A percentile compares a stretch with the other conserved stretches of the same genome.
phyloP scores from a whole-genome alignment of 2,797 vertebrate genomes.

The Pangasius sanitwongsei region DNA sequence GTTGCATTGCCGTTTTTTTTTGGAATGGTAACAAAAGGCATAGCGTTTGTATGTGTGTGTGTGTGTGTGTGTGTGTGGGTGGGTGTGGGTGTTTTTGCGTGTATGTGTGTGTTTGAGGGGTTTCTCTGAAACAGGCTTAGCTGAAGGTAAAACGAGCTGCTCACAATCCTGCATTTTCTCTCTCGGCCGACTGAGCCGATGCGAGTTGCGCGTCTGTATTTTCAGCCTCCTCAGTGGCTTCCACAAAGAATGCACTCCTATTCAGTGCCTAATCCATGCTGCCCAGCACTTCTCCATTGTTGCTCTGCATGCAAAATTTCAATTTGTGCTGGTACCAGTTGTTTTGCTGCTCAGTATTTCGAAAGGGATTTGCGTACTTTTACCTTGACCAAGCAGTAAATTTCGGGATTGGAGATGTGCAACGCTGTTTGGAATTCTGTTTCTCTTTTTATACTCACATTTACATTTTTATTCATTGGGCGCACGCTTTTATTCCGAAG shows the following conservation, averaged over 20 bases:
- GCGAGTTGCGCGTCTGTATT: constrained; percentile 71
- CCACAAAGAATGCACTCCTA: constrained; percentile 83
- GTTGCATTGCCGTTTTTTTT: constrained; percentile 59
- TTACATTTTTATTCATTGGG: neutral
- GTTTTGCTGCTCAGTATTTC: constrained; percentile 76
- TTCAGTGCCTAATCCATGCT: constrained; percentile 81
- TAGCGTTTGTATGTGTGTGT: constrained; percentile 43
- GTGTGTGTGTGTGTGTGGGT: constrained; percentile 36
- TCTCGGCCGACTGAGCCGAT: constrained; percentile 76
- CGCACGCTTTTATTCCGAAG: neutral
- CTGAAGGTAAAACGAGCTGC: constrained; percentile 75
- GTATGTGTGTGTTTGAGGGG: constrained; percentile 35
- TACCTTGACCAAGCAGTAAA: constrained; percentile 73
- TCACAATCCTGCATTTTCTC: constrained; percentile 73
- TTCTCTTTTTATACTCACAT: constrained; percentile 35
- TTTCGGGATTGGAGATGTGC: constrained; percentile 56
- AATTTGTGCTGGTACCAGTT: constrained; percentile 86
- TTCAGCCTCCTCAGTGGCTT: constrained; percentile 72
- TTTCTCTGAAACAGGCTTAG: constrained; percentile 72
- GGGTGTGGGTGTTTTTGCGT: constrained; percentile 48
- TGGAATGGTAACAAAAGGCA: constrained; percentile 68
- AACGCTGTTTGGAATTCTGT: constrained; percentile 32
- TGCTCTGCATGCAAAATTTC: constrained; percentile 84
- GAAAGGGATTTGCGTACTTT: constrained; percentile 61
- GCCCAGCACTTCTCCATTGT: constrained; percentile 78